Evolutionary conservation across 1,140 invertebrate genomes (phyloP), one percentile per base, ranked within the genome.

Genomic region (Heliconius melpomene): DNA sequence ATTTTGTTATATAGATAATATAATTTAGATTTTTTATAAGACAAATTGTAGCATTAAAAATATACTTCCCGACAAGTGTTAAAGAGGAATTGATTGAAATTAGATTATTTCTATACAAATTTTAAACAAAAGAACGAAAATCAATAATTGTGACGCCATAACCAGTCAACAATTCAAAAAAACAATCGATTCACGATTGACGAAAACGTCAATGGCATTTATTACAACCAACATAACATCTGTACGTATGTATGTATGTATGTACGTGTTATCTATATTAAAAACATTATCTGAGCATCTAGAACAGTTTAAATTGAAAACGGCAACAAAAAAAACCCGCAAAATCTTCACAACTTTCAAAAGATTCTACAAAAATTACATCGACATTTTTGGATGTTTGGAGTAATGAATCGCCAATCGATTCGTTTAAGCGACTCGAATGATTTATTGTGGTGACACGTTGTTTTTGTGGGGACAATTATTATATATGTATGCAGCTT

Each of bases 361-460:
- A 89, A 90, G 84, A 66, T 66, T 85, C 82, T 83, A 83, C 86
- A 88, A 84, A 85, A 87, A 88, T 87, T 88, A 88, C 84, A 85
- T 86, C 89, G 91, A 89, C 91, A 91, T 92, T 90, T 89, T 88
- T 89, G 81, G 84, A 88, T 91, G 88, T 81, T 83, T 88, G 85
- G 87, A 89, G 89, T 88, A 87, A 86, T 85, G 87, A 83, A 89
- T 89, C 88, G 86, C 79, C 85, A 86, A 92, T 90, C 89, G 90
- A 91, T 89, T 89, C 85, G 85, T 89, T 91, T 91, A 91, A 92
- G 91, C 92, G 83, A 80, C 79, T 86, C 85, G 88, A 91, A 93
- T 93, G 92, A 93, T 93, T 93, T 93, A 93, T 92, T 90, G 85
- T 87, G 86, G 85, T 89, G 88, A 93, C 92, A 93, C 92, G 89